Conservation (phyloP, 1,140 invertebrate species). For the Sitodiplosis mosellana region DNA sequence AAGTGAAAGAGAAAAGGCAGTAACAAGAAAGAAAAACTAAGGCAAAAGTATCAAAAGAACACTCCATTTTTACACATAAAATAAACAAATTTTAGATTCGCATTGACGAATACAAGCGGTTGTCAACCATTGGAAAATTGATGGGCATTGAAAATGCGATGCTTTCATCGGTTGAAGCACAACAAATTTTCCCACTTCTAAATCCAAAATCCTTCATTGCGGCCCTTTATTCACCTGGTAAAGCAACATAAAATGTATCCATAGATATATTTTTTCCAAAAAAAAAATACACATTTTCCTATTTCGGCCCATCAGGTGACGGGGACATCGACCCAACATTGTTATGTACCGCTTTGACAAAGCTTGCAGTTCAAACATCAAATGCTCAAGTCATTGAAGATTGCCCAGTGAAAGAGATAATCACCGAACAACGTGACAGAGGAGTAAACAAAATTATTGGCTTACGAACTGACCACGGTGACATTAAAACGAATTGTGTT, state of each 20-base stretch:
- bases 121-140: conserved; percentile 55
- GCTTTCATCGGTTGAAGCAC: conserved; percentile 49
- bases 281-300: too few species aligned
- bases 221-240: conserved; percentile 55
- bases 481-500: conserved; percentile 43
- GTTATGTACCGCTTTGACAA: conserved; percentile 52
- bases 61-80: too few species aligned
- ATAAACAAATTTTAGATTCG: conserved; percentile 46
- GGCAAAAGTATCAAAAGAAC: too few species aligned
- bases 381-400: conserved; percentile 59
- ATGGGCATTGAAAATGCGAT: conserved; percentile 59
- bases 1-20: too few species aligned
- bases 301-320: conserved; percentile 59
- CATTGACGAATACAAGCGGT: conserved; percentile 62
- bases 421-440: conserved; percentile 24
- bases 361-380: conserved; percentile 45
- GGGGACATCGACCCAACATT: conserved; percentile 66
- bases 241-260: too few species aligned
- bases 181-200: conserved; percentile 60
- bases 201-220: conserved; percentile 53
- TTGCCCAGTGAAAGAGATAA: conserved; percentile 45
- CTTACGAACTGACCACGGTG: conserved; percentile 42
- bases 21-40: too few species aligned
- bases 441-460: conserved; percentile 48
- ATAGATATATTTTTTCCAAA: too few species aligned